phyloP scores from a whole-genome alignment of 1,140 invertebrate species.

The Eriosoma lanigerum region DNA sequence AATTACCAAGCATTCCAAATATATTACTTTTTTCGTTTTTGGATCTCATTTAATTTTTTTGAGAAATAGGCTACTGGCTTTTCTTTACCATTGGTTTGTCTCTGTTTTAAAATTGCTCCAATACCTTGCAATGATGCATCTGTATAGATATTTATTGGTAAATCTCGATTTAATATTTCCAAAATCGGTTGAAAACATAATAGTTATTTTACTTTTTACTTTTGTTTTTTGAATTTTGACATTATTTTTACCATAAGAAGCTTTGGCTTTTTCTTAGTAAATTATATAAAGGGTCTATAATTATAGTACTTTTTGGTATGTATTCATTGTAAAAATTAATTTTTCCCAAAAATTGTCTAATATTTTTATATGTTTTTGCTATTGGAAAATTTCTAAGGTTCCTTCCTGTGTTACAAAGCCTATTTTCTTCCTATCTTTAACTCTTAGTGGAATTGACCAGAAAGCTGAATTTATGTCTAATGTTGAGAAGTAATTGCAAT shows the following conservation, averaged over 20 bases:
- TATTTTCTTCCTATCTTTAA: conserved; percentile 58
- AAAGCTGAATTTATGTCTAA: conserved; percentile 59
- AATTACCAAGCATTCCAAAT: conserved; percentile 58
- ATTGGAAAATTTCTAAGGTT: too few relatives aligned
- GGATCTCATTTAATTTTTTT: conserved; percentile 56
- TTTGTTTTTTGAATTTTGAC: too few relatives aligned
- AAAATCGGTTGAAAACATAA: not conserved
- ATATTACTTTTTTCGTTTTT: conserved; percentile 58
- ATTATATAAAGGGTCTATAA: too few relatives aligned
- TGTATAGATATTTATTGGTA: conserved; percentile 12
- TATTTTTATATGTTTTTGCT: too few relatives aligned
- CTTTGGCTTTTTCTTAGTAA: too few relatives aligned
- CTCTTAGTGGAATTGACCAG: conserved; percentile 58
- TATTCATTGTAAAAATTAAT: too few relatives aligned
- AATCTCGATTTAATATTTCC: not conserved
- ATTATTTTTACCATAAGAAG: too few relatives aligned
- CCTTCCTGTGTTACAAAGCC: conserved; percentile 58
- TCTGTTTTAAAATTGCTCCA: conserved; percentile 53
- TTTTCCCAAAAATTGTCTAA: too few relatives aligned
- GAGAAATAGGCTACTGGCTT: too few relatives aligned
- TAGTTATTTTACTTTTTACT: not conserved
- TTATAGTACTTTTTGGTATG: too few relatives aligned
- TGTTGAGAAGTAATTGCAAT: conserved; percentile 57
- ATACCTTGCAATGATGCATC: conserved; percentile 28
- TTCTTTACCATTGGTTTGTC: too few relatives aligned